Evolutionary conservation across 2,797 vertebrate species (phyloP).

Genomic region (Eulemur coronatus): DNA sequence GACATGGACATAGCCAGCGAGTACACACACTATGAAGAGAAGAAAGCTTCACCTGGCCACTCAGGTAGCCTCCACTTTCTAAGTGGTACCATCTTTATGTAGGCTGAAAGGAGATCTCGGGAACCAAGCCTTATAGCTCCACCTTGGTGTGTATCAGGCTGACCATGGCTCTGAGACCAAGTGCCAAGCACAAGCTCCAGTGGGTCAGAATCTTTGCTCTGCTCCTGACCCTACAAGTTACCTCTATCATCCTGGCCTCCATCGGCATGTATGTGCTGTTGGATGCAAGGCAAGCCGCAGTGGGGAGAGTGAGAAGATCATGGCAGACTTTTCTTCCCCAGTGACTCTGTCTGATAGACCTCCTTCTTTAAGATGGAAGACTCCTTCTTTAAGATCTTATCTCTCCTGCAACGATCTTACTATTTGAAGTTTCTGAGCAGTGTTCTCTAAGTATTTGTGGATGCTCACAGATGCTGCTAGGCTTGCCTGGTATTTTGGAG

Average conservation of each 20-base stretch:
- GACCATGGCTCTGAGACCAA: not conserved
- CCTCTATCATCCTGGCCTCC: not conserved
- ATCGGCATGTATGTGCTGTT: not conserved
- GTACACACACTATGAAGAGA: constrained; percentile 81
- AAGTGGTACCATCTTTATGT: not conserved
- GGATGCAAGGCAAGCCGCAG: not conserved
- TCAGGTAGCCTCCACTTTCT: constrained; percentile 67
- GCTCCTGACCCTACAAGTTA: not conserved
- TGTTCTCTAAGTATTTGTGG: not conserved
- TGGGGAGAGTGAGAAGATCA: not conserved
- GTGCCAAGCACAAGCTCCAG: not conserved
- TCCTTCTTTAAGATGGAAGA: not conserved
- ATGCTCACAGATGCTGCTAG: too few species aligned
- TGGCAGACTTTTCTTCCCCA: not conserved
- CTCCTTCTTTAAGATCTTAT: not conserved
- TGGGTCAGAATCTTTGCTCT: not conserved
- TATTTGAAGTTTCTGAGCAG: not conserved
- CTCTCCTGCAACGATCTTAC: not conserved
- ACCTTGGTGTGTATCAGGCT: not conserved
- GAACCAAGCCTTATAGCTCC: not conserved
- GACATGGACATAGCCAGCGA: constrained; percentile 88
- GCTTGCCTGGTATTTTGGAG: not conserved
- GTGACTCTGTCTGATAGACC: not conserved
- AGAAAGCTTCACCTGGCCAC: not conserved
- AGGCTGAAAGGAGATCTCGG: not conserved